Evolutionary conservation across 2,888 invertebrate species (phyloP), one percentile per base, ranked within the genome.

Genomic region (Netelia melanura): DNA sequence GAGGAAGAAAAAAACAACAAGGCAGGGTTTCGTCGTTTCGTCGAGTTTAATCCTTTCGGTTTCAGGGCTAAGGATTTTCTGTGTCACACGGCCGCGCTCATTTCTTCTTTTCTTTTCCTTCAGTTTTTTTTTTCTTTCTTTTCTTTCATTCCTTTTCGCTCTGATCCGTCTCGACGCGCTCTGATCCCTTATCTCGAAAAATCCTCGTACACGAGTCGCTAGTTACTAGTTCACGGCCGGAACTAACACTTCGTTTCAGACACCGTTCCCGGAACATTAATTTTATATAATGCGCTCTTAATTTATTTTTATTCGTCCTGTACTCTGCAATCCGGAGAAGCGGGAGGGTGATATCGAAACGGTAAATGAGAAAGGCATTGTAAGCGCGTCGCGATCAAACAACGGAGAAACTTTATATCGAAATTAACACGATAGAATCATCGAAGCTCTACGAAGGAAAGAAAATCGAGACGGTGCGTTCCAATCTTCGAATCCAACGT

Each of bases 171-270:
- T 38, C 75, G 10, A 64, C 9, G 52, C 21, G 38, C 10, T 64
- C 30, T 38, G 75, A 30, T 62, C 54, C 54, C 75, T 21, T 64
- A 54, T 65, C 11, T 64, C 30, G 9, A 23, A 62, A 56, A 56
- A 56, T 38, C 38, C 38, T 8, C 38, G 21, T 17, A 56, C 8
- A 56, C 48, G 48, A 62, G 23, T 48, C 52, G 52, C 65, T 54
- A 65, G 54, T 38, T 75, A 30, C 38, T 30, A 48, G 62, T 48
- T 64, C 30, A 64, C 75, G n/a, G 52, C 75, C 75, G 64, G 64
- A 75, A 75, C 75, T 30, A 64, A 17, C 65, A 72, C 58, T 72
- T 62, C 61, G 44, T 72, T 70, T 44, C 23, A 30, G 58, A 58
- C 56, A 62, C 61, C 61, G 72, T 72, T 72, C 23, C 23, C 58